Percentiles rank a stretch among this genome's conserved stretches.
These are phyloP conservation scores for Callopanchax toddi DNA, from an alignment of 2,113 vertebrate species.

Conservation along the genomic window DNA sequence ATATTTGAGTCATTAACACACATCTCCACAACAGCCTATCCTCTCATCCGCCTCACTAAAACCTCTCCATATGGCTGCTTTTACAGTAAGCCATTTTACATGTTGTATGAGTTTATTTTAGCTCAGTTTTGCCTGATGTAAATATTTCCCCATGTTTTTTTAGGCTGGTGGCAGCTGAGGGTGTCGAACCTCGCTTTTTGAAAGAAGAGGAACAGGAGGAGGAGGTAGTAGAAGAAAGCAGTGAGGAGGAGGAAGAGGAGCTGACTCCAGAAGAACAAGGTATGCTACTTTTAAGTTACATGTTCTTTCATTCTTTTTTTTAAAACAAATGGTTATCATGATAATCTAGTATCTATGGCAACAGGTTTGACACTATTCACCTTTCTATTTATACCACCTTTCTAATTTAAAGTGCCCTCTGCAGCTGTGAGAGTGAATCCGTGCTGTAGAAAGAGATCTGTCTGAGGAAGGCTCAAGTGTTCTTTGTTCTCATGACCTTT, in stretches of 20 bases:
- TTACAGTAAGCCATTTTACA: too few species aligned
- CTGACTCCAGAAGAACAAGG: slow-evolving; percentile 92
- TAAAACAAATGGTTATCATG: not conserved
- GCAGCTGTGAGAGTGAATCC: slow-evolving; percentile 18
- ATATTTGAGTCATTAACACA: slow-evolving; percentile 34
- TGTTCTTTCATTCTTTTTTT: not conserved
- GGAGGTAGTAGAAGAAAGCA: slow-evolving; percentile 81
- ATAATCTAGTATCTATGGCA: not conserved
- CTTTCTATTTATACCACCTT: slow-evolving; percentile 22
- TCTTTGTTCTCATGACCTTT: slow-evolving; percentile 28
- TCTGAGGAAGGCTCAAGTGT: slow-evolving; percentile 24
- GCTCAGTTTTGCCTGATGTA: not conserved
- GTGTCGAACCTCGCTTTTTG: slow-evolving; percentile 83
- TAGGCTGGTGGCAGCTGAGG: slow-evolving; percentile 89
- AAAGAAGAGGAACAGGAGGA: slow-evolving; percentile 71
- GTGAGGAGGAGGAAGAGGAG: slow-evolving; percentile 91
- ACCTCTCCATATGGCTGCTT: slow-evolving; percentile 33
- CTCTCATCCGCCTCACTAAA: slow-evolving; percentile 16
- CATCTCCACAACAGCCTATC: slow-evolving; percentile 8
- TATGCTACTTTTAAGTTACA: slow-evolving; percentile 43
- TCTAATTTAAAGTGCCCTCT: slow-evolving; percentile 13
- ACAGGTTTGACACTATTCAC: not conserved
- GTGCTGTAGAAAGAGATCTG: slow-evolving; percentile 8
- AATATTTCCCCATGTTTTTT: not conserved
- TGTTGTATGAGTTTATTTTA: too few species aligned